phyloP scores from a whole-genome alignment of 2,888 invertebrate genomes.

The Philopedon plagiatum region DNA sequence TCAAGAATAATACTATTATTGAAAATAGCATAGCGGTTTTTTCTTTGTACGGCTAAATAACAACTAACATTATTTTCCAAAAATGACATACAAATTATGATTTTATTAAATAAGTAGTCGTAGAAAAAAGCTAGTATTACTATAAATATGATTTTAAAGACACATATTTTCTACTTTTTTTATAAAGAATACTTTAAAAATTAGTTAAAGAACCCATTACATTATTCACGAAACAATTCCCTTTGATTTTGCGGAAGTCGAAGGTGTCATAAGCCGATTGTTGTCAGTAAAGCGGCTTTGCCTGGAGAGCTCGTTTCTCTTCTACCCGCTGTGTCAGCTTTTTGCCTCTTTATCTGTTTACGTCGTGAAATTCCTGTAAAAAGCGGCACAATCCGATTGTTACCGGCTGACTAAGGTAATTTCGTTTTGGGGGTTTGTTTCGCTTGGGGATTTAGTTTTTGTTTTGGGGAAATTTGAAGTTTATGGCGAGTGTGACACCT shows the following conservation, averaged over 20 bases:
- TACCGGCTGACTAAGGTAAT: conserved; percentile 19
- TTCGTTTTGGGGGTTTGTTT: background rate
- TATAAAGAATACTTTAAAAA: too few species aligned
- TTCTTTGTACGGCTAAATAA: too few species aligned
- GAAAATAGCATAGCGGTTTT: too few species aligned
- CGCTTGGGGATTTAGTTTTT: background rate
- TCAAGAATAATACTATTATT: too few species aligned
- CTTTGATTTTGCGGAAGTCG: conserved; percentile 10
- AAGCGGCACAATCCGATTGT: conserved; percentile 11
- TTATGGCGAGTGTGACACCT: background rate
- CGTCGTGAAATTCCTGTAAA: conserved; percentile 15
- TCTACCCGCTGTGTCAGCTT: conserved; percentile 15
- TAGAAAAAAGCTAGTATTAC: too few species aligned
- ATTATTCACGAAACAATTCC: conserved; percentile 10
- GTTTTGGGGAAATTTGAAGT: background rate
- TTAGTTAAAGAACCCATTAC: background rate
- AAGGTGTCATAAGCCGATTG: conserved; percentile 26
- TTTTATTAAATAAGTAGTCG: too few species aligned
- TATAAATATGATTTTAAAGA: too few species aligned
- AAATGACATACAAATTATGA: too few species aligned
- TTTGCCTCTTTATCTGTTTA: conserved; percentile 33
- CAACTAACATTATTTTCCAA: too few species aligned
- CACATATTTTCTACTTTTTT: too few species aligned
- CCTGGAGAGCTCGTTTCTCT: conserved; percentile 26
- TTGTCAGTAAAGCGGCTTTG: conserved; percentile 33